A percentile compares a stretch with the other conserved stretches of the same genome.
phyloP scores from a whole-genome alignment of 2,888 invertebrate genomes.

The Xestia ashworthii region DNA sequence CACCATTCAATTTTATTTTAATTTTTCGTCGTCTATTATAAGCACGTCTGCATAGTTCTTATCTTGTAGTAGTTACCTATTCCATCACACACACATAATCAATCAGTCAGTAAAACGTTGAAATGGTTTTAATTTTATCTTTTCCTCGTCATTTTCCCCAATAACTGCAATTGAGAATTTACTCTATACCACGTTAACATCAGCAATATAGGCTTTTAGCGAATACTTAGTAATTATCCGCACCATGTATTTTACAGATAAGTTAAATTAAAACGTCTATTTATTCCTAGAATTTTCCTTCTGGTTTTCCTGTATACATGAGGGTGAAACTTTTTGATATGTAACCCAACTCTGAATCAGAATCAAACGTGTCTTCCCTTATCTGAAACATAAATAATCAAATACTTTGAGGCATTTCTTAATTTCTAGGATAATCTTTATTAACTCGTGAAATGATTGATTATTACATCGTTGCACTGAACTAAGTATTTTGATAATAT shows the following conservation, averaged over 20 bases:
- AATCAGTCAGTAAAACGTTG: background rate
- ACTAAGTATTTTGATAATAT: background rate
- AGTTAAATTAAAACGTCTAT: background rate
- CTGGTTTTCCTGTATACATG: conserved; percentile 14
- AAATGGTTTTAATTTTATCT: background rate
- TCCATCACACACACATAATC: background rate
- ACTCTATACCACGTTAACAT: background rate
- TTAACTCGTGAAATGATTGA: too few species aligned
- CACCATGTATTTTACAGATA: background rate
- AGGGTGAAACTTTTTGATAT: background rate
- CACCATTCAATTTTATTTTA: too few species aligned
- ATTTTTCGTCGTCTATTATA: too few species aligned
- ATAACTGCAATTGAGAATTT: conserved; percentile 10
- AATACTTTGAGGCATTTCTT: background rate
- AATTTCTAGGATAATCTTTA: background rate
- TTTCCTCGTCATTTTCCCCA: conserved; percentile 44
- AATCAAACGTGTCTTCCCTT: too few species aligned
- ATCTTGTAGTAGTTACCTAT: background rate
- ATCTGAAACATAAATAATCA: too few species aligned
- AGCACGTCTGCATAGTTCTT: too few species aligned
- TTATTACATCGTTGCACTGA: too few species aligned
- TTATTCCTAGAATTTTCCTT: conserved; percentile 13
- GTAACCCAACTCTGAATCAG: background rate
- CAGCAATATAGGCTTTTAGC: background rate
- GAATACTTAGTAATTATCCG: conserved; percentile 4